Percentiles rank a stretch among this genome's conserved stretches.
Conservation (phyloP, 2,113 vertebrate genomes). For the Nesoenas mayeri region DNA sequence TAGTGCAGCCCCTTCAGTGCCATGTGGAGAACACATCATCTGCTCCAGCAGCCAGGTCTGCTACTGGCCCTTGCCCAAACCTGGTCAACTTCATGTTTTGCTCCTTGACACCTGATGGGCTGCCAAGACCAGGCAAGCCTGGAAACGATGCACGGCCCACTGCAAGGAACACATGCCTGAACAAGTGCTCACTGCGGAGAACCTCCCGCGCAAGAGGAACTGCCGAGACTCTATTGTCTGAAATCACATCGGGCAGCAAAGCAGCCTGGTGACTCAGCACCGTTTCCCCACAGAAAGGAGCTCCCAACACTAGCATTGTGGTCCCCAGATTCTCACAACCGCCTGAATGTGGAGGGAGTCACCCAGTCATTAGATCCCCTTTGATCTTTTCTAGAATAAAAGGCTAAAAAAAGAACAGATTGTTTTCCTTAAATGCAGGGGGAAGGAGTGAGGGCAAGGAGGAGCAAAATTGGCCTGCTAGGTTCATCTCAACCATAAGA, state of each 20-base stretch:
- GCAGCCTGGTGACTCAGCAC: not conserved
- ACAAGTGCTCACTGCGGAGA: accelerated
- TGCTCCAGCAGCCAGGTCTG: not conserved
- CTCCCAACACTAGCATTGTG: accelerated
- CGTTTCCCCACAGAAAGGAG: not conserved
- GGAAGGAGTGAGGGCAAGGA: not conserved
- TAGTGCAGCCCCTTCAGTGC: not conserved
- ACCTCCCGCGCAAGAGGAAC: not conserved
- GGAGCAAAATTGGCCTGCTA: conserved; percentile 53
- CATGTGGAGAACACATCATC: accelerated
- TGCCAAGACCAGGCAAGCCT: not conserved
- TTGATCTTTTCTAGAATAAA: conserved; percentile 62
- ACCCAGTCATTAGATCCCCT: not conserved
- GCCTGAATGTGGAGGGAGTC: not conserved
- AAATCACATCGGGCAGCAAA: not conserved
- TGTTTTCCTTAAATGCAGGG: conserved; percentile 52
- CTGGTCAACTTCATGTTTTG: accelerated
- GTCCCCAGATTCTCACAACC: accelerated
- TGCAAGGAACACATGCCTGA: accelerated
- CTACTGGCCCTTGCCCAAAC: not conserved
- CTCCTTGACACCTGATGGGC: accelerated
- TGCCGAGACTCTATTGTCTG: not conserved
- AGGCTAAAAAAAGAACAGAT: conserved; percentile 58
- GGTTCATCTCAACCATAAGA: conserved; percentile 56
- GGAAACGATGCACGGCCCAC: accelerated